Evolutionary conservation across 1,140 invertebrate species (phyloP), one percentile per base, ranked within the genome.

Genomic region (Sminthurides bifidus): DNA sequence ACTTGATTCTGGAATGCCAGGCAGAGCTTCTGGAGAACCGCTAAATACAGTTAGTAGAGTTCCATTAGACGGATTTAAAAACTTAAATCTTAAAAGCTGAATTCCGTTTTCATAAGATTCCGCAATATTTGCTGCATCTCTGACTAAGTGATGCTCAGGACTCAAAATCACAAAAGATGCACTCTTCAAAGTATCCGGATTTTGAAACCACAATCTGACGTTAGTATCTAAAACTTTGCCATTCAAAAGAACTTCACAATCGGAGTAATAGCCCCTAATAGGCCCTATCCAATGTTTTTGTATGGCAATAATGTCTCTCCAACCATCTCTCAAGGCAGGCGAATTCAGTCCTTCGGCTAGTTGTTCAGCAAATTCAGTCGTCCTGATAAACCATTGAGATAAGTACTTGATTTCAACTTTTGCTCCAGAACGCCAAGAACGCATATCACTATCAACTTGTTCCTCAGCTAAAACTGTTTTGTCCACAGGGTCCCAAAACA

Each of bases 401-500:
- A 98, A 74, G 41, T 82, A 72, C 68, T 81, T 85, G 67, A 90
- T 92, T 69, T 98, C 86, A 14, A 97, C 93, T 70, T 82, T 81
- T 6, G 90, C 93, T 1, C 95, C 95, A 17, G 95, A 98, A 55
- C 96, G 76, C 96, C 96, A 99, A 0, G 92, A 95, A 62, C 76
- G 77, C 21, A 92, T 89, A 69, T 87, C 79, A 40, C 81, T 79
- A 75, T 95, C 92, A 26, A 98, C 88, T 79, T 99, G 96, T 72
- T 99, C 96, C 75, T 97, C 85, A 17, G 96, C 96, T 52, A 99
- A 71, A 4, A 98, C 96, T 14, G 96, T 99, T 70, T 90, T 71
- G 74, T 99, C 96, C 1, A 98, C 76, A 0, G 96, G 96, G 79
- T 99, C 96, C 95, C 95, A 99, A 74, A 98, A 96, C 0, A 99